Conservation (phyloP, 1,140 invertebrate species). For the Trinorchestia longiramus region DNA sequence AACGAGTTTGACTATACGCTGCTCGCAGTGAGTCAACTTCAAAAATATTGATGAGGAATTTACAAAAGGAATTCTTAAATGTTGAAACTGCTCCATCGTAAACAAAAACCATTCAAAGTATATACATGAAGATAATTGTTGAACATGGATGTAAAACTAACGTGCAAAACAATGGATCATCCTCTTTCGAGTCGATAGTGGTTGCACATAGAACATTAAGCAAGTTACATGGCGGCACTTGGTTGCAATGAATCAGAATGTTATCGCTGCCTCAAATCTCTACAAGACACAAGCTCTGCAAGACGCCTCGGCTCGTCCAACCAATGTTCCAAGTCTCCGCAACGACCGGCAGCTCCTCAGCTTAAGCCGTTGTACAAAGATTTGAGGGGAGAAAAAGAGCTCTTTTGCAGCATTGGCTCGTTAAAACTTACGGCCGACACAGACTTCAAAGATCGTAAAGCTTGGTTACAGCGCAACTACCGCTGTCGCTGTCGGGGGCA, state of each 20-base stretch:
- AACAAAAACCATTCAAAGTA: not conserved
- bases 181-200: not conserved
- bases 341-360: slow-evolving; percentile 1
- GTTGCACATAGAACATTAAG: not conserved
- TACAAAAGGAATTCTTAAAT: not conserved
- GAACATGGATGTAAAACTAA: not conserved
- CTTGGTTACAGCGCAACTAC: slow-evolving; percentile 19
- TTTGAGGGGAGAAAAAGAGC: slow-evolving; percentile 37
- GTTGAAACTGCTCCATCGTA: not conserved
- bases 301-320: not conserved
- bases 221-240: not conserved
- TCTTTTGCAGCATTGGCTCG: slow-evolving; percentile 33
- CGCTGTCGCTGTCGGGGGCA: not conserved
- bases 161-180: not conserved
- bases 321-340: not conserved
- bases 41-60: not conserved
- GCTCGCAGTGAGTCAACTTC: not conserved
- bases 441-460: slow-evolving; percentile 20
- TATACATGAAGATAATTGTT: not conserved
- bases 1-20: not conserved
- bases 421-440: slow-evolving; percentile 38
- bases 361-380: slow-evolving; percentile 6
- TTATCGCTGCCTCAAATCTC: slow-evolving; percentile 7
- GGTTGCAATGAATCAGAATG: not conserved
- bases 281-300: slow-evolving; percentile 1